Evolutionary conservation across 2,113 vertebrate genomes (phyloP), one percentile per base, ranked within the genome.

Genomic region (Catagonus wagneri): DNA sequence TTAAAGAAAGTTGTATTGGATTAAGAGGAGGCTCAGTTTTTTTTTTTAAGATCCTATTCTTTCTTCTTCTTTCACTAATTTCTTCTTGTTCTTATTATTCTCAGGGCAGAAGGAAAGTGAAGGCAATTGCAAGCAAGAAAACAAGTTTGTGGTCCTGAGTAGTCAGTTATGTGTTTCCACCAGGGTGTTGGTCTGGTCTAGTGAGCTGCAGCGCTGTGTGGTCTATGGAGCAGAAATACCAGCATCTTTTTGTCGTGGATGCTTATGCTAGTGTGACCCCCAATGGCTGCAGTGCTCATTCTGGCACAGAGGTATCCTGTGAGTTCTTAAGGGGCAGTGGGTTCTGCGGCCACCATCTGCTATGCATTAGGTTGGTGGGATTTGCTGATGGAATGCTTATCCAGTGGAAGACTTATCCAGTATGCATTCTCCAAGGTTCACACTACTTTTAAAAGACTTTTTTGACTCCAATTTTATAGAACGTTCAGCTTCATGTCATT

Each of bases 361-460:
- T 25, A 14, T 36, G 1, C 0, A 12, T 4, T 15, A 20, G 66
- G 3, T 39, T 15, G 8, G 20, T 1, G 12, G 23, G 12, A 34
- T 54, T 52, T 74, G 23, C 39, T 52, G 20, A 1, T 6, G 34
- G 68, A 22, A 75, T 2, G 9, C 27, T 13, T 34, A 29, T 6
- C 22, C 16, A 52, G 12, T 52, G 52, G 52, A 52, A 52, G n/a
- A n/a, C n/a, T n/a, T n/a, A n/a, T n/a, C n/a, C n/a, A 36, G 17
- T 27, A 3, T 27, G 13, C 44, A 15, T 16, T 36, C 20, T 32
- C 52, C 34, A 36, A 25, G 44, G 23, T 34, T 79, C 34, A 5
- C 23, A 34, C 27, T 29, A 10, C 23, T 69, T 63, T 39, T 29
- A 63, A 36, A 52, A 9, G 32, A 61, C 15, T 32, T 9, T 23